phyloP scores from a whole-genome alignment of 2,888 invertebrate species.

The Andricus quercusramuli region DNA sequence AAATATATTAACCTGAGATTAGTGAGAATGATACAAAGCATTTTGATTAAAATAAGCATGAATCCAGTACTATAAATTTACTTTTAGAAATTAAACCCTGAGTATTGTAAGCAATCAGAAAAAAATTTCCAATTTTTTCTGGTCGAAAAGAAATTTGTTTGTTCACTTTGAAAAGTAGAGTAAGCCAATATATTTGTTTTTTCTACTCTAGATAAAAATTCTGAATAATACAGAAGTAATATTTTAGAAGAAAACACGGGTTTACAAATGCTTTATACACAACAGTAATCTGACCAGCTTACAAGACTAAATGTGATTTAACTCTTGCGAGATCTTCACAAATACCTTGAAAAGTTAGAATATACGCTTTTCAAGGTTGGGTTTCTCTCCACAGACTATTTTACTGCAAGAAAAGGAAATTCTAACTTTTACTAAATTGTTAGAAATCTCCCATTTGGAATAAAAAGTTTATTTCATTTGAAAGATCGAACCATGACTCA shows the following conservation, averaged over 20 bases:
- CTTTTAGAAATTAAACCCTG: too few relatives aligned
- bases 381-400: not conserved
- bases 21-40: too few relatives aligned
- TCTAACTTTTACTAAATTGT: not conserved
- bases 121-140: too few relatives aligned
- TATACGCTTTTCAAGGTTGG: not conserved
- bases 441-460: not conserved
- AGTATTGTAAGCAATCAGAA: too few relatives aligned
- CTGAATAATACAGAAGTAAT: not conserved
- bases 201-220: not conserved
- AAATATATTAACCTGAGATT: too few relatives aligned
- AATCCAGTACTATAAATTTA: too few relatives aligned
- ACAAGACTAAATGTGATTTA: conserved; percentile 31
- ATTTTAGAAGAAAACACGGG: not conserved
- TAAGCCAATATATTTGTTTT: not conserved
- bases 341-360: conserved; percentile 15
- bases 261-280: not conserved
- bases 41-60: too few relatives aligned
- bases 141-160: not conserved
- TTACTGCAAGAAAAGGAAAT: not conserved
- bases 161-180: not conserved
- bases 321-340: conserved; percentile 11
- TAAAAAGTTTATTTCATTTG: not conserved
- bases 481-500: not conserved
- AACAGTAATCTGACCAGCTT: conserved; percentile 22